A percentile compares a stretch with the other conserved stretches of the same genome.
phyloP scores from a whole-genome alignment of 1,140 invertebrate species.

The Tetramorium alpestre region DNA sequence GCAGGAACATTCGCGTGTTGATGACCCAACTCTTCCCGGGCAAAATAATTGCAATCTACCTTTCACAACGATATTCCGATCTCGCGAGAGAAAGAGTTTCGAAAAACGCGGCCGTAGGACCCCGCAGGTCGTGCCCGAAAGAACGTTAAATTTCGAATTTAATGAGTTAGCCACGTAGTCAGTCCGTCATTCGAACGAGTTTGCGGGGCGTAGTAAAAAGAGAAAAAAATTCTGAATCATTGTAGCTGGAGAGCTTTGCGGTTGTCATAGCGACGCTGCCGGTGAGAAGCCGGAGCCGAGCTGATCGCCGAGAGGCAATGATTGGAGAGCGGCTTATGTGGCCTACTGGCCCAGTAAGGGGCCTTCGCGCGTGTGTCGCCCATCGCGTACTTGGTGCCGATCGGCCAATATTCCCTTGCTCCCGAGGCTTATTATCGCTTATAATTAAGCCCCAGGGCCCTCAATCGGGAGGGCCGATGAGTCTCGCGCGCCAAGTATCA shows the following conservation, averaged over 20 bases:
- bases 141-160: not conserved
- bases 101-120: not conserved
- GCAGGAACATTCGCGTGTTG: not conserved
- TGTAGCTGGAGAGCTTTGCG: not conserved
- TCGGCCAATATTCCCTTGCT: conserved; percentile 24
- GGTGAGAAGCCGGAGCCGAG: conserved; percentile 31
- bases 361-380: not conserved
- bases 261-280: conserved; percentile 22
- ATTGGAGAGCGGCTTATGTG: conserved; percentile 54
- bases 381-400: conserved; percentile 19
- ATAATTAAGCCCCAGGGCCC: conserved; percentile 22
- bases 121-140: not conserved
- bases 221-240: not conserved
- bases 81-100: not conserved
- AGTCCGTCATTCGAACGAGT: not conserved
- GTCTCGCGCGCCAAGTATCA: not conserved
- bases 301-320: conserved; percentile 50
- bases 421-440: conserved; percentile 19
- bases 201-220: not conserved
- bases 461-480: not conserved
- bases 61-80: not conserved
- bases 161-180: not conserved
- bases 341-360: conserved; percentile 57
- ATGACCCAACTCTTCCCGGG: not conserved
- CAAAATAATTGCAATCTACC: conserved; percentile 7